Conservation (phyloP, 2,797 vertebrate genomes). For the Pangasius larnaudii region DNA sequence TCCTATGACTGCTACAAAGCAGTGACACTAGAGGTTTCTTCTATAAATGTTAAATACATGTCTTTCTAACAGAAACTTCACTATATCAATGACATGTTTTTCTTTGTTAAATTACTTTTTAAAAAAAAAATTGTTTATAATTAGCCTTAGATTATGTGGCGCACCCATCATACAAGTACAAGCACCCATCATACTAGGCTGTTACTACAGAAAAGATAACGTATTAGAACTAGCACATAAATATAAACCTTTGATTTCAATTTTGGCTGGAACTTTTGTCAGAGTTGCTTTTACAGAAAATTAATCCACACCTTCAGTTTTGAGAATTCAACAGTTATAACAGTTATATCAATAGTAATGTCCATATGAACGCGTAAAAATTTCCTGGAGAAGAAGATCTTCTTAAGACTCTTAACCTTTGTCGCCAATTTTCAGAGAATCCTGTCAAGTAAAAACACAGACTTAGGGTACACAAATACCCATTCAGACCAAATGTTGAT, state of each 20-base stretch:
- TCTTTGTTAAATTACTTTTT: not conserved
- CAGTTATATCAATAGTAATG: too few species aligned
- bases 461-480: constrained; percentile 8
- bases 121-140: not conserved
- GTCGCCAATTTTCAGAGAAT: constrained; percentile 21
- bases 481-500: constrained; percentile 29
- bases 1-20: not conserved
- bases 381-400: not conserved
- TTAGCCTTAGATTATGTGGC: not conserved
- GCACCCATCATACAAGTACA: not conserved
- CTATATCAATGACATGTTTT: not conserved
- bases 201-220: not conserved
- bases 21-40: not conserved
- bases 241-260: not conserved
- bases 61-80: not conserved
- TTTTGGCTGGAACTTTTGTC: not conserved
- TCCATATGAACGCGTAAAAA: not conserved
- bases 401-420: constrained; percentile 17
- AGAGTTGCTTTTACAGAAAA: not conserved
- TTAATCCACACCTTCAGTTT: not conserved
- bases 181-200: not conserved
- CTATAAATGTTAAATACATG: not conserved
- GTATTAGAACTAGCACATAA: not conserved
- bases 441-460: not conserved
- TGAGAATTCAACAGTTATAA: not conserved